Evolutionary conservation across 2,113 vertebrate genomes (phyloP).

Genomic region (Morone saxatilis): DNA sequence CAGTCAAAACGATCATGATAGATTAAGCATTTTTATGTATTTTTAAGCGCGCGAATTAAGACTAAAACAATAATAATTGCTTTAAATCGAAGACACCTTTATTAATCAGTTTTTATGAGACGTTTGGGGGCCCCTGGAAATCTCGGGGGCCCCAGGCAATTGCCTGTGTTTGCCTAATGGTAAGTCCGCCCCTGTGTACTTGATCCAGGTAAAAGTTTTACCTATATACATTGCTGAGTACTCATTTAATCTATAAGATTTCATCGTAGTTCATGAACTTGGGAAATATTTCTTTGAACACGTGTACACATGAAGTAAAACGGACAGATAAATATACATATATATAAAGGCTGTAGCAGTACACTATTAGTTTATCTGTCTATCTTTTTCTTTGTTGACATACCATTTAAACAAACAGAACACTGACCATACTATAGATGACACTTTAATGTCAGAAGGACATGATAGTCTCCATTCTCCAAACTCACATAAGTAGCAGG

Average conservation of each 20-base stretch:
- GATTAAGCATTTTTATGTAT: too few relatives aligned
- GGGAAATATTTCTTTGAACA: constrained; percentile 5
- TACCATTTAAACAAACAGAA: neutral
- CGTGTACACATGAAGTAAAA: neutral
- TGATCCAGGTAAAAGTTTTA: neutral
- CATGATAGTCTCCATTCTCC: constrained; percentile 15
- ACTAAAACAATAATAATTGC: too few relatives aligned
- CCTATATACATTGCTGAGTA: neutral
- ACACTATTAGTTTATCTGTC: neutral
- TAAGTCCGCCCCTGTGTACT: neutral
- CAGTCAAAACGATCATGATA: too few relatives aligned
- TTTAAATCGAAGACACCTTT: too few relatives aligned
- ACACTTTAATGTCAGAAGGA: constrained; percentile 1
- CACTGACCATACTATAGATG: constrained; percentile 1
- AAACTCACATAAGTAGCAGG: constrained; percentile 32
- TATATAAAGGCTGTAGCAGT: neutral
- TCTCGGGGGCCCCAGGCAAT: too few relatives aligned
- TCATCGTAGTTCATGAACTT: neutral
- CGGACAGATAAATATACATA: neutral
- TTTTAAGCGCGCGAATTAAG: too few relatives aligned
- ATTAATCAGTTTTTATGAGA: too few relatives aligned
- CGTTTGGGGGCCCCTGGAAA: too few relatives aligned
- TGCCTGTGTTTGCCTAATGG: too few relatives aligned
- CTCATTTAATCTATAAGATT: neutral
- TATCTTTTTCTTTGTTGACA: constrained; percentile 1